Percentiles rank a stretch among this genome's conserved stretches.
These are phyloP conservation scores for Macroramphosus scolopax DNA, from an alignment of 2,797 vertebrate species.

Conservation along the genomic window DNA sequence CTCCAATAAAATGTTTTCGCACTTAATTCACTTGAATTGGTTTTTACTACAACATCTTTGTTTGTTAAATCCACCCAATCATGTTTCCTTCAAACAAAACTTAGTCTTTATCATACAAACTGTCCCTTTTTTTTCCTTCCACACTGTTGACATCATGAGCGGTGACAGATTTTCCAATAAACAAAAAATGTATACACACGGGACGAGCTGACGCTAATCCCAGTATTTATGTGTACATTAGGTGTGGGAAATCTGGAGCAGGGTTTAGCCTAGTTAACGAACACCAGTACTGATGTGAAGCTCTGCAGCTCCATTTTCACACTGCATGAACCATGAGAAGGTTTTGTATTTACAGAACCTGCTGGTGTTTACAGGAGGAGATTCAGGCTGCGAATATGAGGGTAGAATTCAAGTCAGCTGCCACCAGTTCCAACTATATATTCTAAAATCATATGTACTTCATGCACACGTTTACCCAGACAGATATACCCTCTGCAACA, in stretches of 20 bases:
- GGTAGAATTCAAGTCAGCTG: too few relatives aligned
- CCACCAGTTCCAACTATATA: too few relatives aligned
- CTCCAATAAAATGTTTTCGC: too few relatives aligned
- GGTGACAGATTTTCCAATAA: too few relatives aligned
- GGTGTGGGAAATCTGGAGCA: conserved; percentile 20
- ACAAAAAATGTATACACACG: not conserved
- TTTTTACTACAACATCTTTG: too few relatives aligned
- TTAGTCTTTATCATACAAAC: conserved; percentile 8
- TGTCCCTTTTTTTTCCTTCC: not conserved
- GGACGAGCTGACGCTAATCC: not conserved
- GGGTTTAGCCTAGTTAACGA: too few relatives aligned
- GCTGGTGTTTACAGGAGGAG: conserved; percentile 2
- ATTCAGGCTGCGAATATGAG: too few relatives aligned
- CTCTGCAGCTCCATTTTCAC: conserved; percentile 19
- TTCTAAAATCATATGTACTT: not conserved
- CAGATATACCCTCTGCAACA: conserved; percentile 18
- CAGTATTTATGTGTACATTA: conserved; percentile 5
- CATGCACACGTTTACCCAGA: not conserved
- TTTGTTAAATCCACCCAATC: too few relatives aligned
- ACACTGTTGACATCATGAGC: too few relatives aligned
- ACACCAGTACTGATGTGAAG: conserved; percentile 7
- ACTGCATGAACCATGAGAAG: conserved; percentile 3
- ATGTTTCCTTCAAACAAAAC: conserved; percentile 27
- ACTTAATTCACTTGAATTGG: too few relatives aligned
- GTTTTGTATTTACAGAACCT: conserved; percentile 12